Evolutionary conservation across 1,140 invertebrate species (phyloP), one percentile per base, ranked within the genome.

Genomic region (Andrena cerasifolii): DNA sequence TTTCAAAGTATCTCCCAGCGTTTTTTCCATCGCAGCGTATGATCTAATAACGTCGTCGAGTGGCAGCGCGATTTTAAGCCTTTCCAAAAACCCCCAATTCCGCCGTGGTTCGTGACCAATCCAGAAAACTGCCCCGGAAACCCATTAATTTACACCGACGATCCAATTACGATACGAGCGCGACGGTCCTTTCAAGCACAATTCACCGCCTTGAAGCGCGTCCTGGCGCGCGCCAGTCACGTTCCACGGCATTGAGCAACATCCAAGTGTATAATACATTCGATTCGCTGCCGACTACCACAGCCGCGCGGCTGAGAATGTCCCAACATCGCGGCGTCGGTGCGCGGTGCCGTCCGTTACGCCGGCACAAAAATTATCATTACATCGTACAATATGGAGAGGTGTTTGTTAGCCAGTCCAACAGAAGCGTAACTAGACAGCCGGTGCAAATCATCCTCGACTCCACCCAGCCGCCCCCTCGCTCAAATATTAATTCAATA

Each of bases 401-500:
- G n/a, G n/a, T n/a, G n/a, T n/a, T n/a, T n/a, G n/a, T n/a, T n/a
- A n/a, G 45, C 43, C 24, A 28, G 33, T 24, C 59, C 47, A 73
- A 73, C 43, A 16, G 49, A 36, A n/a, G 31, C 66, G 49, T 54
- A 68, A 68, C 66, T 51, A 54, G 66, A 68, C 49, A 16, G 16
- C 68, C 14, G 21, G 24, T 54, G 71, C 49, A 31, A 75, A 70
- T 51, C 65, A 28, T 49, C 24, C 43, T 21, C 8, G 12, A 2
- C 36, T 36, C 18, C 47, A 24, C 24, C 16, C 49, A n/a, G 14
- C 28, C 16, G n/a, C 4, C 8, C 36, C 0, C 12, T n/a, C 21
- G 21, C 54, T 33, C 24, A 70, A 71, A 75, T 83, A 75, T 83
- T 83, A 61, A 53, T 75, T 84, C 76, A 16, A 84, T 83, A 61